A percentile compares a stretch with the other conserved stretches of the same genome.
These are phyloP conservation scores for Galerucella pusilla DNA, from an alignment of 2,888 invertebrate genomes.

Conservation along the genomic window DNA sequence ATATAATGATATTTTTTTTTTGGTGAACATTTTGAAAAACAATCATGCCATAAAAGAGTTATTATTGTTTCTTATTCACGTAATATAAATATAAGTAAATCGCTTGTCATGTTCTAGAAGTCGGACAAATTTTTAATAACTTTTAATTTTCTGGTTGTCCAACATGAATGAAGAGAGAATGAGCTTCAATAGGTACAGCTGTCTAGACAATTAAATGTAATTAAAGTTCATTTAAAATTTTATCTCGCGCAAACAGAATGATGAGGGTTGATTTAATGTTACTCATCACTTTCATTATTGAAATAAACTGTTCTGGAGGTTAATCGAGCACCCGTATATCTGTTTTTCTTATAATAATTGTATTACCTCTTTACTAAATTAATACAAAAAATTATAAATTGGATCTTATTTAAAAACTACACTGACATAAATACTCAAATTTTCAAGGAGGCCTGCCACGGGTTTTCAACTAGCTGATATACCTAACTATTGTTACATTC, in stretches of 20 bases:
- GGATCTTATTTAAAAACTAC: no score
- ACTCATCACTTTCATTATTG: slow-evolving; percentile 15
- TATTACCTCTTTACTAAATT: not conserved
- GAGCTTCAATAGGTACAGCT: not conserved
- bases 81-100: no score
- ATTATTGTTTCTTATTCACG: no score
- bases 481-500: no score
- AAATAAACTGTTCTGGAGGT: not conserved
- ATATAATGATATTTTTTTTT: no score
- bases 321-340: not conserved
- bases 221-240: slow-evolving; percentile 21
- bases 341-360: not conserved
- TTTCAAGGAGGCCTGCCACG: no score
- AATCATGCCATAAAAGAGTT: no score
- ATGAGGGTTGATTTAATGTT: slow-evolving; percentile 26
- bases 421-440: no score
- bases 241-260: slow-evolving; percentile 6
- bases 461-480: no score
- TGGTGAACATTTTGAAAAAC: no score
- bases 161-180: not conserved
- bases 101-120: no score
- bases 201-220: slow-evolving; percentile 10
- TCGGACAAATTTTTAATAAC: not conserved
- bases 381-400: not conserved
- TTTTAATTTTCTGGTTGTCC: not conserved